Conservation (phyloP, 2,888 invertebrate genomes). For the Pyrgus malvae region DNA sequence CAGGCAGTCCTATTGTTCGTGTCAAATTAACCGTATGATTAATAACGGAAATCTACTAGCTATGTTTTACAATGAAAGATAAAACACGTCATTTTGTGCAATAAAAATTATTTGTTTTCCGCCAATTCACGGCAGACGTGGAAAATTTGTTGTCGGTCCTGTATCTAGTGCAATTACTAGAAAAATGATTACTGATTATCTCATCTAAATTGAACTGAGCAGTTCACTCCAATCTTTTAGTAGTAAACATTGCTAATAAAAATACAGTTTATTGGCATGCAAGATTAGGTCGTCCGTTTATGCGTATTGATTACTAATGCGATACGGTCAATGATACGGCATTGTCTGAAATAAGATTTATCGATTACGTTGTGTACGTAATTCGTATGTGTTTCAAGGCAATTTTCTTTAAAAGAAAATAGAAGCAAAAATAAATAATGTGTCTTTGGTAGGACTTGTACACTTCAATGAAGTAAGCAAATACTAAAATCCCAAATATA, state of each 20-base stretch:
- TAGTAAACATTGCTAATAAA: conserved; percentile 7
- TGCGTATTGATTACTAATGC: conserved; percentile 7
- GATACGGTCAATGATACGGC: conserved; percentile 1
- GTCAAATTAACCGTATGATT: conserved; percentile 70
- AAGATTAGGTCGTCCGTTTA: conserved; percentile 9
- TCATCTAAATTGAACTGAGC: conserved; percentile 8
- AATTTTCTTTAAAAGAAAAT: no score
- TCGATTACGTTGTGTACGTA: not conserved
- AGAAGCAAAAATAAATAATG: no score
- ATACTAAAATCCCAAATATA: no score
- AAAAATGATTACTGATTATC: conserved; percentile 17
- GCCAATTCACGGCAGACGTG: conserved; percentile 10
- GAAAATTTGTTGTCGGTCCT: conserved; percentile 44
- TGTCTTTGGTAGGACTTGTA: no score
- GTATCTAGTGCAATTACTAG: not conserved
- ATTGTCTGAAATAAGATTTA: conserved; percentile 1
- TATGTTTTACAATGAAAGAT: conserved; percentile 46
- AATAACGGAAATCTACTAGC: conserved; percentile 61
- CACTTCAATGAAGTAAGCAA: no score
- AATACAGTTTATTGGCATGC: conserved; percentile 6
- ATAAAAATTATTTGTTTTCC: no score
- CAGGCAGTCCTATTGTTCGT: conserved; percentile 49
- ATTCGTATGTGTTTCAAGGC: not conserved
- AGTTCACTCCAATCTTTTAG: conserved; percentile 7
- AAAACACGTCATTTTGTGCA: no score